Base-by-base conservation (phyloP, 2,113 vertebrate species). In the Nothocercus julius region DNA sequence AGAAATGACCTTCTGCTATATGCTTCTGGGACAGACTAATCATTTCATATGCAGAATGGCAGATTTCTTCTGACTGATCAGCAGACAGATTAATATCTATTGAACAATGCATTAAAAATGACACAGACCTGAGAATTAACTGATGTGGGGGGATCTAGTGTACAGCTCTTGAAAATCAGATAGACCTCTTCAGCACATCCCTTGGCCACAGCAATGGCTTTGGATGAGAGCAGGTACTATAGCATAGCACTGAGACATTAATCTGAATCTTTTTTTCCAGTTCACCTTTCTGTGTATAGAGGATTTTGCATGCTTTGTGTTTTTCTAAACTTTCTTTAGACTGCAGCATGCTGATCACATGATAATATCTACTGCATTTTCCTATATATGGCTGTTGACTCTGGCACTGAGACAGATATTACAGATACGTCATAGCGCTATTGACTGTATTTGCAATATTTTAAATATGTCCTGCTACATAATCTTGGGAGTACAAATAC, bases 161-260 rank as follows among this genome's bases (percentile, higher is more conserved):
- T 73, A 70, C 49, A 89, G 20, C 36, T 90, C 80, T 92, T 92
- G 77, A 93, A 94, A 92, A 95, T 79, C 69, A 84, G 40, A 16
- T 44, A 82, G 16, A 5, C 28, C 25, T 68, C 54, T 84, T 81
- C 80, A 90, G 58, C 14, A 13, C 47, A 13, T 61, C 38, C 2
- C 0, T 68, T 53, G 40, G 27, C 20, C 32, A 62, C 47, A 64
- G 40, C 30, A 61, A 42, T 36, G 51, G 32, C 16, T 83, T 86
- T 84, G 44, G 51, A 58, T 11, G 6, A 36, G 19, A 86, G 12
- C 0, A 1, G 36, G 13, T 4, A 70, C 17, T 9, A 15, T 0
- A 83, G 9, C 19, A 8, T 7, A 64, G 10, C 7, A 16, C 3
- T 56, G 63, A 75, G 77, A 56, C 6, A 7, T 5, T 4, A 45